Evolutionary conservation across 2,797 vertebrate species (phyloP).

Genomic region (Falco peregrinus): DNA sequence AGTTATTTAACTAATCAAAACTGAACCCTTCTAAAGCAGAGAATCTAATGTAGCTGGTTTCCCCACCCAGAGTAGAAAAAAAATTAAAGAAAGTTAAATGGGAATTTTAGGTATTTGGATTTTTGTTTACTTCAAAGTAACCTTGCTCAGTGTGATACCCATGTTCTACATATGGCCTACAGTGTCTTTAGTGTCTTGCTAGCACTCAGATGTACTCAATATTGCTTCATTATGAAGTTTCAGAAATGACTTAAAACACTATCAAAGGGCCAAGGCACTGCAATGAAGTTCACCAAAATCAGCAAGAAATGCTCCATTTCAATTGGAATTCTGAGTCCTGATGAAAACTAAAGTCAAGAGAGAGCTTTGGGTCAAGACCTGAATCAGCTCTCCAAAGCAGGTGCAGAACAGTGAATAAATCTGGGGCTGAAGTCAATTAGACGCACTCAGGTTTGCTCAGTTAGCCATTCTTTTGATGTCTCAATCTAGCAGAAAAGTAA

Average conservation of each 20-base stretch:
- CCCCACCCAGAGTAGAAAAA: neutral
- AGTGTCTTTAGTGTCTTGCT: neutral
- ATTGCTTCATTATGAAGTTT: neutral
- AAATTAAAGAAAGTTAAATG: neutral
- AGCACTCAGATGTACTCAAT: neutral
- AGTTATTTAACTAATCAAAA: neutral
- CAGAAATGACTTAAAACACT: neutral
- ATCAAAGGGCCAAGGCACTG: neutral
- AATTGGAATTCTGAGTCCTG: neutral
- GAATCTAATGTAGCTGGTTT: neutral
- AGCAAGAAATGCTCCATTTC: neutral
- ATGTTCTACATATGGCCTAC: neutral
- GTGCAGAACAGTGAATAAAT: constrained; percentile 16
- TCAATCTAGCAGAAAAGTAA: neutral
- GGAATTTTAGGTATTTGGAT: neutral
- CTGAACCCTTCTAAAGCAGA: neutral
- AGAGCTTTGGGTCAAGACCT: neutral
- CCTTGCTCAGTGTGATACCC: neutral
- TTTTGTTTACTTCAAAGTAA: constrained; percentile 4
- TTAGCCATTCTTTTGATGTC: constrained; percentile 53
- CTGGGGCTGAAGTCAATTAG: constrained; percentile 34
- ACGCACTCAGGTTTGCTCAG: neutral
- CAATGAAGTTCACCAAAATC: neutral
- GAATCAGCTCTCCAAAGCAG: neutral
- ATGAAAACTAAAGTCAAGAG: neutral